Evolutionary conservation across 2,113 vertebrate genomes (phyloP).

Genomic region (Xenopus borealis): DNA sequence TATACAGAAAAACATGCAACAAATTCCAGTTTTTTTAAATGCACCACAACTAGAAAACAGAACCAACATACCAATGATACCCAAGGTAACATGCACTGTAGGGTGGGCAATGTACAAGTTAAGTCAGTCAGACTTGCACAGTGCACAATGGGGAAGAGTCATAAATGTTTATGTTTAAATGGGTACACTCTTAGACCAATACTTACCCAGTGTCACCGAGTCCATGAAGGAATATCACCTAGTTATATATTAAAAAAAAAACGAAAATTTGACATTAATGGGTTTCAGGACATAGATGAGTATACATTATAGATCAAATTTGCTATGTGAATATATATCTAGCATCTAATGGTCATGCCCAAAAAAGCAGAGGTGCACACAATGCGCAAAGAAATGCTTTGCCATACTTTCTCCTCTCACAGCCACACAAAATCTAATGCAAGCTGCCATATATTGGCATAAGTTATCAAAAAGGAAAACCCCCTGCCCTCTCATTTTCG

Average conservation of each 20-base stretch:
- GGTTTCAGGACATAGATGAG: not conserved
- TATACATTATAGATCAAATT: not conserved
- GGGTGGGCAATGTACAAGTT: no score
- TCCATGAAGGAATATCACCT: slow-evolving; percentile 98
- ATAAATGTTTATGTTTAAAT: not conserved
- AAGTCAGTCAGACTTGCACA: not conserved
- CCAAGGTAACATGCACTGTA: not conserved
- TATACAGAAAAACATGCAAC: no score
- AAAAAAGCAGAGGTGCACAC: no score
- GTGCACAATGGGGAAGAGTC: not conserved
- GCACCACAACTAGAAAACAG: no score
- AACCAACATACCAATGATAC: not conserved
- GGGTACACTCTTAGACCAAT: not conserved
- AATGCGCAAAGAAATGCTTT: no score
- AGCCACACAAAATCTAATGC: no score
- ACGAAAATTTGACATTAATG: not conserved
- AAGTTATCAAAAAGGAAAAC: no score
- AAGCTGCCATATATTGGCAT: no score
- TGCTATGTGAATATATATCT: not conserved
- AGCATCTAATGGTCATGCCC: no score
- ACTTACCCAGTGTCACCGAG: slow-evolving; percentile 95
- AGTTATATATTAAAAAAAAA: slow-evolving; percentile 33
- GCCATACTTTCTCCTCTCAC: no score
- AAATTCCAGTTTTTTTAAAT: no score
- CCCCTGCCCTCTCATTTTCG: no score